These are phyloP conservation scores for Dysdera silvatica DNA, from an alignment of 1,140 invertebrate genomes.

Conservation along the genomic window DNA sequence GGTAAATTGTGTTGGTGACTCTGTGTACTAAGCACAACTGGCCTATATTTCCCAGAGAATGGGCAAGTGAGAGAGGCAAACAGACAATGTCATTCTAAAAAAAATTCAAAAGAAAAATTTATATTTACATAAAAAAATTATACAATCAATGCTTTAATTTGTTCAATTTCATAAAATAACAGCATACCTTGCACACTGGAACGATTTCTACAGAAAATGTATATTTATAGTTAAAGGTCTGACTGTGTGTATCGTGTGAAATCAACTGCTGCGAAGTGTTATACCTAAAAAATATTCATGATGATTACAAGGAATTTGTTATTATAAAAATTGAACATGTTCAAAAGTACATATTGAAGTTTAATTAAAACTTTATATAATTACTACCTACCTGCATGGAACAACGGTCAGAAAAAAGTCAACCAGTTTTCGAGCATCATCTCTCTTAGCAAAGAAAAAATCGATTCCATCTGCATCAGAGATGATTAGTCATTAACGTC, in stretches of 20 bases:
- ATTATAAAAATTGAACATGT: neutral
- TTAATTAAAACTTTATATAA: slow-evolving; percentile 10
- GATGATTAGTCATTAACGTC: neutral
- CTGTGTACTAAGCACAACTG: slow-evolving; percentile 80
- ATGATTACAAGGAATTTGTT: neutral
- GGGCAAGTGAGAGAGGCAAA: slow-evolving; percentile 75
- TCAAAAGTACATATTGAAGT: slow-evolving; percentile 2
- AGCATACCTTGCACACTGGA: slow-evolving; percentile 76
- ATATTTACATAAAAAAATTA: neutral
- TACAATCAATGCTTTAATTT: neutral
- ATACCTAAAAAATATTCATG: slow-evolving; percentile 54
- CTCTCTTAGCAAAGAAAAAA: slow-evolving; percentile 86
- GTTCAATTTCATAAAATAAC: neutral
- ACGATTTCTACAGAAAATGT: slow-evolving; percentile 84
- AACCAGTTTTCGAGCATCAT: slow-evolving; percentile 87
- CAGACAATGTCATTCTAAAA: slow-evolving; percentile 78
- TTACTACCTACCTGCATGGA: slow-evolving; percentile 49
- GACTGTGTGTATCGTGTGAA: slow-evolving; percentile 95
- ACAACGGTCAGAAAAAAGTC: slow-evolving; percentile 84
- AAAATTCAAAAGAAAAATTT: slow-evolving; percentile 16
- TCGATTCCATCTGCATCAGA: slow-evolving; percentile 78
- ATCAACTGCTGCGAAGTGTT: slow-evolving; percentile 89
- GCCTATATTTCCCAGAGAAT: slow-evolving; percentile 83
- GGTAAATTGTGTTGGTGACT: slow-evolving; percentile 78
- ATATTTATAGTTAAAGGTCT: slow-evolving; percentile 90